Evolutionary conservation across 2,888 invertebrate genomes (phyloP), one percentile per base, ranked within the genome.

Genomic region (Noctua comes): DNA sequence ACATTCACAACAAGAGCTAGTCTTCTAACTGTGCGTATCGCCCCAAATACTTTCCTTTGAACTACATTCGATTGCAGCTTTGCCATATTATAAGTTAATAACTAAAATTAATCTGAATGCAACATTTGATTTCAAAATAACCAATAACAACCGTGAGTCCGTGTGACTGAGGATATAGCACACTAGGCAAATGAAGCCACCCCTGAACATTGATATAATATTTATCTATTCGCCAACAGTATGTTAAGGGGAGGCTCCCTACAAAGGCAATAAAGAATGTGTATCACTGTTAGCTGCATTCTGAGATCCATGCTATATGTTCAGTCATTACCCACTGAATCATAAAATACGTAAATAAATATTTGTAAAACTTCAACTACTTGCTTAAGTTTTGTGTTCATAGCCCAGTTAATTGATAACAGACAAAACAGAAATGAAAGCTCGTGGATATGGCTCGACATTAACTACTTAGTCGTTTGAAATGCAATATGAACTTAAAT

Each of bases 261-360:
- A 89, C 86, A 86, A 90, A 82, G 93, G 93, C 93, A 92, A 89
- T 92, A 90, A 90, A 90, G 88, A 90, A 91, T 90, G 89, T 93
- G 89, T 92, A 93, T 93, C 90, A 94, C 90, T 93, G 90, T 92
- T 91, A 95, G 96, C 96, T 96, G 96, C 96, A 95, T 96, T 96
- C 95, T 97, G 97, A 97, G 97, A 97, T 97, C 97, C 95, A 95
- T 95, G 95, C 96, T 94, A 95, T 95, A 95, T 94, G 94, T 94
- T 95, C 96, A 96, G 96, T 95, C 94, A 93, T 92, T 93, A 96
- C 94, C 92, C 94, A 95, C 95, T 94, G 95, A 95, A 95, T 93
- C 92, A 94, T 94, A 94, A 93, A 82, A 95, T 94, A 95, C 91
- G 94, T 95, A 94, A 93, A 94, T 93, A 93, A 93, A 91, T 91